A percentile compares a stretch with the other conserved stretches of the same genome.
Evolutionary conservation across 1,140 invertebrate species (phyloP).

Genomic region (Nasonia vitripennis): DNA sequence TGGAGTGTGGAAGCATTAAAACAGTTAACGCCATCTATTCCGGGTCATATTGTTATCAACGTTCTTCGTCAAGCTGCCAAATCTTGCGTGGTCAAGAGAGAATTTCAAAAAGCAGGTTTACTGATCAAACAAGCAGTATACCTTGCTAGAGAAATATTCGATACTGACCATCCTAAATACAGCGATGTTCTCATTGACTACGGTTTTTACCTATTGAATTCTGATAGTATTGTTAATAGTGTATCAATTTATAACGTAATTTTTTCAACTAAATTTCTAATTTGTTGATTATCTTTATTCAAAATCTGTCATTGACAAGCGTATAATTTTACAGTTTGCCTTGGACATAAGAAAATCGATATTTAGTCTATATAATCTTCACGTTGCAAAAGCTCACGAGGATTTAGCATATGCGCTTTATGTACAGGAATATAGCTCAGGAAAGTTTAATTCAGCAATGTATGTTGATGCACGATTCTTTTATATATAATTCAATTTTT

Average conservation of each 20-base stretch:
- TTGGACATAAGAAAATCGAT: slow-evolving; percentile 83
- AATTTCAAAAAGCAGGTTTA: slow-evolving; percentile 86
- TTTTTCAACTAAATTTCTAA: neutral
- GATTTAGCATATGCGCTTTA: slow-evolving; percentile 94
- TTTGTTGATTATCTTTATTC: slow-evolving; percentile 40
- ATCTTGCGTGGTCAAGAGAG: slow-evolving; percentile 90
- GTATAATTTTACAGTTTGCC: slow-evolving; percentile 78
- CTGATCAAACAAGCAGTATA: slow-evolving; percentile 88
- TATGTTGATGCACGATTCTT: slow-evolving; percentile 47
- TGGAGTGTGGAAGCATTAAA: slow-evolving; percentile 85
- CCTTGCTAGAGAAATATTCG: slow-evolving; percentile 83
- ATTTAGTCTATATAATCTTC: slow-evolving; percentile 90
- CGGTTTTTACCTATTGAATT: slow-evolving; percentile 92
- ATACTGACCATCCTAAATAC: slow-evolving; percentile 84
- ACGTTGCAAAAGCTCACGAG: slow-evolving; percentile 90
- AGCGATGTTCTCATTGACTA: slow-evolving; percentile 90
- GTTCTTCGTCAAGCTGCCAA: slow-evolving; percentile 89
- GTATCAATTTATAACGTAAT: slow-evolving; percentile 87
- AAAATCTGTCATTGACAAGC: slow-evolving; percentile 12
- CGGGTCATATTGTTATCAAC: slow-evolving; percentile 82
- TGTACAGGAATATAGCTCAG: slow-evolving; percentile 92
- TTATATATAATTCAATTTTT: no score
- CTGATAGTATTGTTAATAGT: slow-evolving; percentile 88
- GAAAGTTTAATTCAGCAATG: slow-evolving; percentile 87
- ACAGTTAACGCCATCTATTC: slow-evolving; percentile 78